These are phyloP conservation scores for Luidia sarsii DNA, from an alignment of 53 echinoderm and acorn worm species.

Conservation along the genomic window DNA sequence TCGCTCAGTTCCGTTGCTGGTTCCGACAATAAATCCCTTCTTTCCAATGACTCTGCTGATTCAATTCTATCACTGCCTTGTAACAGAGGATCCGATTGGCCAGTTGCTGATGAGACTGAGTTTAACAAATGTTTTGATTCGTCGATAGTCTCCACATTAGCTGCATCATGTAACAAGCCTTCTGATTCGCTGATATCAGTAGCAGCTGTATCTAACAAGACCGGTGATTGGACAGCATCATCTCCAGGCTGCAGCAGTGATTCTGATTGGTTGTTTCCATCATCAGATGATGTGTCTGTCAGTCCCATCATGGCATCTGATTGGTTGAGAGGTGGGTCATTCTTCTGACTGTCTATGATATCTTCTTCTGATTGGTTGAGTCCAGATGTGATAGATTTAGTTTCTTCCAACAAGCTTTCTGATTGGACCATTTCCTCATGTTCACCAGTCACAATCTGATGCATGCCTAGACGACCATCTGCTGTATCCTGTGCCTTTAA, in stretches of 20 bases:
- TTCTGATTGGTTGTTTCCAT: slow-evolving; percentile 42
- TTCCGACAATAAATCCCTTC: slow-evolving; percentile 2
- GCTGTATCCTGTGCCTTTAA: slow-evolving; percentile 44
- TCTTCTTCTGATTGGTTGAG: slow-evolving; percentile 35
- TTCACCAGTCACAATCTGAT: slow-evolving; percentile 39
- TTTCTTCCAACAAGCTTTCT: slow-evolving; percentile 51
- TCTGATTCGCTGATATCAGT: slow-evolving; percentile 33
- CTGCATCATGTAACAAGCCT: slow-evolving; percentile 33
- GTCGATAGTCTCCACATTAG: slow-evolving; percentile 22
- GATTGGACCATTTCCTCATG: slow-evolving; percentile 63
- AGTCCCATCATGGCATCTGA: slow-evolving; percentile 42
- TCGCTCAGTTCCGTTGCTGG: slow-evolving; percentile 13
- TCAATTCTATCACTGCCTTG: slow-evolving; percentile 38
- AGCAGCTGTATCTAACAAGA: slow-evolving; percentile 40
- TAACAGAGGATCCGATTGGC: slow-evolving; percentile 55
- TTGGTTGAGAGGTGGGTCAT: slow-evolving; percentile 47
- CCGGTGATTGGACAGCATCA: slow-evolving; percentile 41
- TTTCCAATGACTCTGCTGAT: slow-evolving; percentile 1
- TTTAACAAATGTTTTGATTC: slow-evolving; percentile 61
- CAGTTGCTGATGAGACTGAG: slow-evolving; percentile 27
- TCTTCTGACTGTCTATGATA: slow-evolving; percentile 6
- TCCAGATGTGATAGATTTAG: slow-evolving; percentile 25
- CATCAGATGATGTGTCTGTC: slow-evolving; percentile 26
- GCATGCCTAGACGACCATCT: slow-evolving; percentile 37
- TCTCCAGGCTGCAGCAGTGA: slow-evolving; percentile 7